These are phyloP conservation scores for Melipona quadrifasciata DNA, from an alignment of 1,140 invertebrate species.

Conservation along the genomic window DNA sequence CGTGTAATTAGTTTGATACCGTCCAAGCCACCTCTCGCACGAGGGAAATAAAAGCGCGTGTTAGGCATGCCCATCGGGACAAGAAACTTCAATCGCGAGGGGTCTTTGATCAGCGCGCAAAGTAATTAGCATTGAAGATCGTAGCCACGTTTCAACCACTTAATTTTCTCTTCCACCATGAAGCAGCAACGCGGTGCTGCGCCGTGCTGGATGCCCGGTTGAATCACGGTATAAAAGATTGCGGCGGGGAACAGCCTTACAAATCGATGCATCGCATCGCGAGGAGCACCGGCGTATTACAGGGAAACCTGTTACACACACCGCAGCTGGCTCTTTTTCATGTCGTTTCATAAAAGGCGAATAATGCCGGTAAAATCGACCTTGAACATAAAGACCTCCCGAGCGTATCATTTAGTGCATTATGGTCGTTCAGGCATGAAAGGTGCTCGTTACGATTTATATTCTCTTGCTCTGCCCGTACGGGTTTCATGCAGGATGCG, in stretches of 20 bases:
- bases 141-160: conserved; percentile 23
- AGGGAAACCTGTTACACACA: conserved; percentile 36
- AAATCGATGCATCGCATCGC: conserved; percentile 12
- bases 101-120: neutral
- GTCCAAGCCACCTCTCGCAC: too few species aligned
- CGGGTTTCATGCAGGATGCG: too few species aligned
- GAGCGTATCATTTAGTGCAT: conserved; percentile 54
- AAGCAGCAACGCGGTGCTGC: neutral
- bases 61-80: neutral
- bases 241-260: neutral
- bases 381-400: conserved; percentile 45
- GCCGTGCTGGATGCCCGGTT: neutral
- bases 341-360: conserved; percentile 45
- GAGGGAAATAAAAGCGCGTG: neutral
- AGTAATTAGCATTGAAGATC: conserved; percentile 5
- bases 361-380: conserved; percentile 42
- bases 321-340: neutral
- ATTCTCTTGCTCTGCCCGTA: neutral
- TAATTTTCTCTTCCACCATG: conserved; percentile 28
- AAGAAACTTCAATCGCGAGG: neutral
- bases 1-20: neutral
- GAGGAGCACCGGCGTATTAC: neutral
- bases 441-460: conserved; percentile 51
- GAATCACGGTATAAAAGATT: conserved; percentile 8
- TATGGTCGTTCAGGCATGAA: conserved; percentile 46